phyloP scores from a whole-genome alignment of 1,140 invertebrate species.

The Trichonephila clavata region DNA sequence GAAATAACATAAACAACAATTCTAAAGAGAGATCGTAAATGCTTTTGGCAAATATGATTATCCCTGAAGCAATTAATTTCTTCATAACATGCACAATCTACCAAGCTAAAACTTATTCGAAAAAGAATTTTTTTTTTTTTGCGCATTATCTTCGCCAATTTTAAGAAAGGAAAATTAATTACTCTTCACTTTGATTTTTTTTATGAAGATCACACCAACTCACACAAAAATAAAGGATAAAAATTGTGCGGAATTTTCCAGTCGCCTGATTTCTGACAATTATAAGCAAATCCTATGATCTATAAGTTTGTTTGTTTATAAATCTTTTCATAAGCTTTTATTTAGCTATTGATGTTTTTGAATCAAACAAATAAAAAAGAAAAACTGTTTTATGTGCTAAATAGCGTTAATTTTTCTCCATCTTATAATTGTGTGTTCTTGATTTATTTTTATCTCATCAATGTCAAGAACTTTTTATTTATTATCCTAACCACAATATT shows the following conservation, averaged over 20 bases:
- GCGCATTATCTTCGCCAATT: background rate
- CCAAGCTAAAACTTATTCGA: background rate
- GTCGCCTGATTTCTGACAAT: background rate
- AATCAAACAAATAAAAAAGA: background rate
- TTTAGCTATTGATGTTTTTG: background rate
- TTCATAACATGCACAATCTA: background rate
- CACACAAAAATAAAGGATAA: background rate
- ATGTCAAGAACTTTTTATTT: too few relatives aligned
- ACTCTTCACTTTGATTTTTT: background rate
- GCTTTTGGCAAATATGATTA: background rate
- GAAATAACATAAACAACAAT: background rate
- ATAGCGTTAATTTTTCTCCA: background rate
- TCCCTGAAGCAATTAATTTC: constrained; percentile 15
- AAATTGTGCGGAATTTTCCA: background rate
- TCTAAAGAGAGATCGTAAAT: background rate
- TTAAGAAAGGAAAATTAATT: constrained; percentile 8
- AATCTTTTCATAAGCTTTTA: background rate
- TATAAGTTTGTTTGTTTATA: background rate
- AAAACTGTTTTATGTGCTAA: background rate
- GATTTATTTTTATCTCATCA: too few relatives aligned
- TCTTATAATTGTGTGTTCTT: background rate
- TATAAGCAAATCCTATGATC: background rate
- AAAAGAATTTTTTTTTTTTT: background rate
- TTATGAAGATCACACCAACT: background rate
- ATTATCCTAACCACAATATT: too few relatives aligned